Conservation (phyloP, 2,113 vertebrate genomes). For the Pelusios castaneus region DNA sequence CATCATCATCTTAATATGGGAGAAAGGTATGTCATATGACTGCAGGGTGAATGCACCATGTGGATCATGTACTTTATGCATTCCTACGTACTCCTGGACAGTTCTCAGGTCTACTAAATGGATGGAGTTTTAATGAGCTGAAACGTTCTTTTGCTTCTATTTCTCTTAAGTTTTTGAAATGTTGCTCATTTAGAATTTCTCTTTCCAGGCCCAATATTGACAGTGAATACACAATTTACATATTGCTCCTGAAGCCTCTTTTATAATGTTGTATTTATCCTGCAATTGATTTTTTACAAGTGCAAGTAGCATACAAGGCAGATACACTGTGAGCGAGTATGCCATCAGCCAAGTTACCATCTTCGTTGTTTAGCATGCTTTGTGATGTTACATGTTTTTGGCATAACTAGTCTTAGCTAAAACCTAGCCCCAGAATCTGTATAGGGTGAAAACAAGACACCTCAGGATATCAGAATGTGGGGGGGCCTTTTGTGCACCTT, state of each 20-base stretch:
- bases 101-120: background rate
- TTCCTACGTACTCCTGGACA: background rate
- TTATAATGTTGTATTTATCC: background rate
- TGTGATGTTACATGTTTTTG: background rate
- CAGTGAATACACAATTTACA: background rate
- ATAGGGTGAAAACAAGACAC: background rate
- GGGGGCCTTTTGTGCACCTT: background rate
- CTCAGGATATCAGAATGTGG: background rate
- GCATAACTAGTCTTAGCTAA: background rate
- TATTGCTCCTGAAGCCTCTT: background rate
- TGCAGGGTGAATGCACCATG: background rate
- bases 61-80: background rate
- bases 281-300: no score
- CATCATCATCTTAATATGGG: background rate
- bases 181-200: background rate
- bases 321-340: no score
- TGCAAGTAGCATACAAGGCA: background rate
- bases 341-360: background rate
- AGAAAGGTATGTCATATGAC: background rate
- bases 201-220: background rate
- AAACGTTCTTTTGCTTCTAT: background rate
- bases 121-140: background rate
- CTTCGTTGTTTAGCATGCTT: background rate
- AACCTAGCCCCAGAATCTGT: background rate
- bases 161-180: background rate